Evolutionary conservation across 1,140 invertebrate species (phyloP).

Genomic region (Eriosoma lanigerum): DNA sequence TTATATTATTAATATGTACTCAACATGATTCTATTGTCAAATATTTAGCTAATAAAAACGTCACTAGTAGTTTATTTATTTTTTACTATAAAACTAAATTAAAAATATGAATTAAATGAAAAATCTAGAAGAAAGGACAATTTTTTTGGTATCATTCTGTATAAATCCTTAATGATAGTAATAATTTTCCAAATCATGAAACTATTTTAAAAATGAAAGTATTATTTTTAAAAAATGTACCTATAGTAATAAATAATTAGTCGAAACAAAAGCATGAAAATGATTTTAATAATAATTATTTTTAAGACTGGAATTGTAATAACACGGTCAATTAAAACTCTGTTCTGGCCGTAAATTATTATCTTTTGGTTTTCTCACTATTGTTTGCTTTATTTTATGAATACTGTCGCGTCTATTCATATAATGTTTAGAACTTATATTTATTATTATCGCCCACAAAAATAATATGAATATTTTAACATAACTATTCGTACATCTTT

Average conservation of each 20-base stretch:
- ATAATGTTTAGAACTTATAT: not conserved
- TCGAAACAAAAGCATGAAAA: not conserved
- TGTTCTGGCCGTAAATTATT: not conserved
- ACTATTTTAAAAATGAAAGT: not conserved
- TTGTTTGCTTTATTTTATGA: constrained; percentile 1
- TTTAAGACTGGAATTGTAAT: constrained; percentile 4
- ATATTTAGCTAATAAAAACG: too few relatives aligned
- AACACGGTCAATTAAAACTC: constrained; percentile 4
- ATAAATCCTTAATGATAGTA: not conserved
- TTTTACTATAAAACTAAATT: too few relatives aligned
- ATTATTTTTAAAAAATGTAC: not conserved
- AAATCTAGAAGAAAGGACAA: too few relatives aligned
- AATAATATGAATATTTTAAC: not conserved
- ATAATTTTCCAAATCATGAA: not conserved
- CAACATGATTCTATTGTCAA: too few relatives aligned
- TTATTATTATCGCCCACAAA: not conserved
- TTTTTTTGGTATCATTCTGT: too few relatives aligned
- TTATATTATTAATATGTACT: too few relatives aligned
- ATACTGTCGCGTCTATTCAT: not conserved
- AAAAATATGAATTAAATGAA: too few relatives aligned
- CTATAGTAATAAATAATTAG: not conserved
- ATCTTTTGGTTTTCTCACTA: not conserved
- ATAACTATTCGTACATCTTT: constrained; percentile 23
- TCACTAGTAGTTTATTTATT: too few relatives aligned
- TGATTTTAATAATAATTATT: constrained; percentile 10